These are phyloP conservation scores for Pelmatolapia mariae DNA, from an alignment of 2,113 vertebrate genomes.

Conservation along the genomic window DNA sequence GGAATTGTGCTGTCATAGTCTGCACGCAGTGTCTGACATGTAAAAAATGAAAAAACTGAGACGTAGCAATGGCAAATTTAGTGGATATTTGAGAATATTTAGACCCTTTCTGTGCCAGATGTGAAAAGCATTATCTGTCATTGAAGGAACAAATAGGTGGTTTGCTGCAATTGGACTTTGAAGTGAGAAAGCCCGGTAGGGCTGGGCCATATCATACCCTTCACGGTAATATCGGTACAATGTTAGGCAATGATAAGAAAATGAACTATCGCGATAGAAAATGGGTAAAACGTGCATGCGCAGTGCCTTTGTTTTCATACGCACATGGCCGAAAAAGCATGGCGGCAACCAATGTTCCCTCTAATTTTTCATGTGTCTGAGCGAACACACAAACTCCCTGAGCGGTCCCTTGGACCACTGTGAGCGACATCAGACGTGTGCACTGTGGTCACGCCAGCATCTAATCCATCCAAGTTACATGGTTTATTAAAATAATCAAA, in stretches of 20 bases:
- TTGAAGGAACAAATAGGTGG: neutral
- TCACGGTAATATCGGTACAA: neutral
- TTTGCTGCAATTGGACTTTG: neutral
- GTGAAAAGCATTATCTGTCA: neutral
- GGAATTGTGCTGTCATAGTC: neutral
- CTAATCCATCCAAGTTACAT: too few species aligned
- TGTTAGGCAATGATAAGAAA: neutral
- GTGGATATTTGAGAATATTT: neutral
- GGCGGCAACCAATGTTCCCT: accelerated
- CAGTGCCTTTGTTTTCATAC: too few species aligned
- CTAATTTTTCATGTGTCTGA: too few species aligned
- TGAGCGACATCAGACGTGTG: too few species aligned
- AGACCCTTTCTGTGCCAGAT: neutral
- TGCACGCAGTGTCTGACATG: neutral
- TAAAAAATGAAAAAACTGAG: neutral
- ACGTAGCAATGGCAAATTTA: neutral
- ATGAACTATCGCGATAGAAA: too few species aligned
- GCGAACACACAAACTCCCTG: too few species aligned
- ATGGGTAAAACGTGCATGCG: too few species aligned
- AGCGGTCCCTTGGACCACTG: too few species aligned
- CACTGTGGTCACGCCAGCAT: too few species aligned
- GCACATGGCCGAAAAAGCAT: too few species aligned
- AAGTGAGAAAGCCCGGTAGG: neutral
- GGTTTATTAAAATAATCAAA: too few species aligned
- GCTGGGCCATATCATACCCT: neutral